A percentile compares a stretch with the other conserved stretches of the same genome.
Conservation (phyloP, 2,888 invertebrate species). For the Thysanoteuthis rhombus region DNA sequence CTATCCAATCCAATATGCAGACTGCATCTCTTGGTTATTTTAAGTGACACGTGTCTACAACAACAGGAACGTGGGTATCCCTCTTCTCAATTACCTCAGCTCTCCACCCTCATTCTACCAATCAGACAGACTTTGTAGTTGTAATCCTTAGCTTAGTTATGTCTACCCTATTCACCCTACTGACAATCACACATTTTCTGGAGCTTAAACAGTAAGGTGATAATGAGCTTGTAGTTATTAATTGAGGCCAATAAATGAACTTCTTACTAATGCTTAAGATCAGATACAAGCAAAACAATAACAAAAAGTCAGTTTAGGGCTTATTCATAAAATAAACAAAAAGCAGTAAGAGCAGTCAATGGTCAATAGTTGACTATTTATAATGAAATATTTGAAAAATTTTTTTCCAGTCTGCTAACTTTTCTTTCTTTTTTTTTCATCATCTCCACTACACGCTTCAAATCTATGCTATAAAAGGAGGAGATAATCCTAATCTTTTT, state of each 20-base stretch:
- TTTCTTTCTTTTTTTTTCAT: too few relatives aligned
- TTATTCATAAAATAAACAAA: neutral
- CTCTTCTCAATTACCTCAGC: neutral
- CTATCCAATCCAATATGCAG: neutral
- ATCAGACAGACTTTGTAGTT: neutral
- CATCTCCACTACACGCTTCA: too few relatives aligned
- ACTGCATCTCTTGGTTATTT: neutral
- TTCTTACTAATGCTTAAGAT: neutral
- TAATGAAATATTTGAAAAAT: neutral
- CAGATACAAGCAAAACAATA: neutral
- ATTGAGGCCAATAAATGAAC: neutral
- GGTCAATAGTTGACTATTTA: neutral
- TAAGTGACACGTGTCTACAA: neutral
- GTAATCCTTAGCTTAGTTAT: neutral
- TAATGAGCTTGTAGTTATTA: neutral
- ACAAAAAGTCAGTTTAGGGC: neutral
- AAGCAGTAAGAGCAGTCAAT: neutral
- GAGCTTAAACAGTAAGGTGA: neutral
- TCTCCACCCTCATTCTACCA: neutral
- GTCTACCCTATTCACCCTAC: neutral
- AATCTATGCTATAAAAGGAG: too few relatives aligned
- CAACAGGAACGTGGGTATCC: neutral
- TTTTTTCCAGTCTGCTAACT: too few relatives aligned
- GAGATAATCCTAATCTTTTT: too few relatives aligned
- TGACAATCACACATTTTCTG: neutral